Percentiles rank a stretch among this genome's conserved stretches.
phyloP scores from a whole-genome alignment of 1,140 invertebrate genomes.

The Zaprionus taronus region DNA sequence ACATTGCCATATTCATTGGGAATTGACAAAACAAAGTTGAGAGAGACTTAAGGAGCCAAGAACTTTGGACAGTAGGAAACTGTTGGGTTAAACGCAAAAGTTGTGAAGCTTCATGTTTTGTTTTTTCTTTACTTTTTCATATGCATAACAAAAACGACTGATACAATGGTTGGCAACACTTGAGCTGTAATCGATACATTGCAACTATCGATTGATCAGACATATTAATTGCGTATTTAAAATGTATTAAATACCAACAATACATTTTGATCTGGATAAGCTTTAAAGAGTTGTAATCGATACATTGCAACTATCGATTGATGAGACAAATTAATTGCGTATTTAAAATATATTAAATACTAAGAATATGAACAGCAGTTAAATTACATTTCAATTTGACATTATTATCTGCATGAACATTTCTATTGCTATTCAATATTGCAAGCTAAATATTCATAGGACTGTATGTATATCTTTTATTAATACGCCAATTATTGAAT shows the following conservation, averaged over 20 bases:
- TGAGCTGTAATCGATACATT: constrained; percentile 1
- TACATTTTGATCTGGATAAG: no score
- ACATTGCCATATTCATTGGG: background rate
- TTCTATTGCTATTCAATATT: no score
- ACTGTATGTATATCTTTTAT: background rate
- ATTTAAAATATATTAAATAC: background rate
- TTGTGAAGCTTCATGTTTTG: background rate
- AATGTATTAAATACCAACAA: background rate
- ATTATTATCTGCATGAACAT: no score
- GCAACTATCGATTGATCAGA: background rate
- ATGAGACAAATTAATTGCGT: background rate
- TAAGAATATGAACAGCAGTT: no score
- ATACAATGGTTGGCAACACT: background rate
- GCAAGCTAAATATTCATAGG: no score
- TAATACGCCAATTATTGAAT: background rate
- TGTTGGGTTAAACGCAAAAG: background rate
- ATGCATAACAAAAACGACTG: no score
- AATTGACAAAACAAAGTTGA: constrained; percentile 1
- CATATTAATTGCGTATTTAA: background rate
- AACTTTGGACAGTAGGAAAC: background rate
- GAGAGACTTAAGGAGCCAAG: background rate
- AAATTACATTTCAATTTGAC: no score
- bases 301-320: background rate
- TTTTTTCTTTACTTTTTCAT: no score
- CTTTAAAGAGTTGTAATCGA: background rate